A percentile compares a stretch with the other conserved stretches of the same genome.
Conservation (phyloP, 2,797 vertebrate genomes). For the Natrix natrix region DNA sequence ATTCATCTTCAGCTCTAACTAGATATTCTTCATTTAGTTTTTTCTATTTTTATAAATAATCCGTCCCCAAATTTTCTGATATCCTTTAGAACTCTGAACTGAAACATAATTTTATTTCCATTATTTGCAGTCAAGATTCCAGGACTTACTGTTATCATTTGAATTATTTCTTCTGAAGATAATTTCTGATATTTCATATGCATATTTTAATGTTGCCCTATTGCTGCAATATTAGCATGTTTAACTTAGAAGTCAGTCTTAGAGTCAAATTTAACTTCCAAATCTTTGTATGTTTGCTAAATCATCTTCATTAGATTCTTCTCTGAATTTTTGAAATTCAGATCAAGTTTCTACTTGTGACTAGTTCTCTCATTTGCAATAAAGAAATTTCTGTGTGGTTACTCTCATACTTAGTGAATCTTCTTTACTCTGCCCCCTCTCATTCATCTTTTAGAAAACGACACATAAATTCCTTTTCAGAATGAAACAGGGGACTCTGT, state of each 20-base stretch:
- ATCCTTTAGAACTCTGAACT: not conserved
- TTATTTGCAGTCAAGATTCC: not conserved
- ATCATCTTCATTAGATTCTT: not conserved
- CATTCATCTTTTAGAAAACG: not conserved
- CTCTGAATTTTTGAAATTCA: not conserved
- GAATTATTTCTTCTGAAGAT: not conserved
- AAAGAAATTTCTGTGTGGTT: not conserved
- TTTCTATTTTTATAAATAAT: not conserved
- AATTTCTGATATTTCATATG: not conserved
- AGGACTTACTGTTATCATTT: not conserved
- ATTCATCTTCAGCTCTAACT: not conserved
- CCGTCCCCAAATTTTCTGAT: not conserved
- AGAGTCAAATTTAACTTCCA: not conserved
- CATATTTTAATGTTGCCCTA: not conserved
- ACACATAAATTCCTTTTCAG: not conserved
- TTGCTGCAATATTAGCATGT: not conserved
- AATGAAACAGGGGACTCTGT: not conserved
- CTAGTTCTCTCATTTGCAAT: not conserved
- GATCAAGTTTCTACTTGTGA: not conserved
- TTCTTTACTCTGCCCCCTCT: not conserved
- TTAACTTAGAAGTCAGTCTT: not conserved
- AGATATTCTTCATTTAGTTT: not conserved
- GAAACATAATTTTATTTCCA: not conserved
- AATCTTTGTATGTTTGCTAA: not conserved
- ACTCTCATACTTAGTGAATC: not conserved